A percentile compares a stretch with the other conserved stretches of the same genome.
phyloP scores from a whole-genome alignment of 2,888 invertebrate species.

The Monopis laevigella region DNA sequence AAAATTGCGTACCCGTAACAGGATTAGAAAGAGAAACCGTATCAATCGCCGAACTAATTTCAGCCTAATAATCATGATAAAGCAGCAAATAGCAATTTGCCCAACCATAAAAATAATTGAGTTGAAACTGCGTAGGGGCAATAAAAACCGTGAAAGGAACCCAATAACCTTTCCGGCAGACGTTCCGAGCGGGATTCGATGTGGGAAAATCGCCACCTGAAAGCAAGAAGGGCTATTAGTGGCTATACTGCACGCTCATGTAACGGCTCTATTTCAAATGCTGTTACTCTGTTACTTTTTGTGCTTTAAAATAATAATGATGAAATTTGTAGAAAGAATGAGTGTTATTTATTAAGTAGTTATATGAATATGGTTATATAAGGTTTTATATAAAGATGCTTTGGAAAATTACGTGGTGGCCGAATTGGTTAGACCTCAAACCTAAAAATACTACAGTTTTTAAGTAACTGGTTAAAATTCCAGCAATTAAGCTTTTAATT shows the following conservation, averaged over 20 bases:
- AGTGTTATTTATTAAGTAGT: too few species aligned
- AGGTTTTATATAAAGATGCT: too few species aligned
- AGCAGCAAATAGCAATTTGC: slow-evolving; percentile 66
- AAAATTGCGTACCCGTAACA: too few species aligned
- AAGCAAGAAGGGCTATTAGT: slow-evolving; percentile 52
- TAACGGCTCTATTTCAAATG: slow-evolving; percentile 1
- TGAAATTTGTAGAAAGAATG: too few species aligned
- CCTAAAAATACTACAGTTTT: too few species aligned
- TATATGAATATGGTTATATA: too few species aligned
- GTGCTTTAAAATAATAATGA: too few species aligned
- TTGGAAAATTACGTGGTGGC: too few species aligned
- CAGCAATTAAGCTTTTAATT: too few species aligned
- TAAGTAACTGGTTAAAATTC: too few species aligned
- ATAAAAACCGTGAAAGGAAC: slow-evolving; percentile 65
- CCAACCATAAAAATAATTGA: slow-evolving; percentile 65
- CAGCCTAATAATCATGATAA: slow-evolving; percentile 61
- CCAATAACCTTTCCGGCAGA: slow-evolving; percentile 59
- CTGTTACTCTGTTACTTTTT: too few species aligned
- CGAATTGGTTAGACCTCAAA: too few species aligned
- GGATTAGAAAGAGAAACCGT: slow-evolving; percentile 33
- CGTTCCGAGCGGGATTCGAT: slow-evolving; percentile 25
- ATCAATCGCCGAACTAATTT: slow-evolving; percentile 58
- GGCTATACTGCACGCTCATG: slow-evolving; percentile 21
- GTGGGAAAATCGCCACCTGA: slow-evolving; percentile 55
- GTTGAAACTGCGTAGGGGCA: slow-evolving; percentile 64